Conservation (phyloP, 2,113 vertebrate species). For the Brachypodius melanocephalos region DNA sequence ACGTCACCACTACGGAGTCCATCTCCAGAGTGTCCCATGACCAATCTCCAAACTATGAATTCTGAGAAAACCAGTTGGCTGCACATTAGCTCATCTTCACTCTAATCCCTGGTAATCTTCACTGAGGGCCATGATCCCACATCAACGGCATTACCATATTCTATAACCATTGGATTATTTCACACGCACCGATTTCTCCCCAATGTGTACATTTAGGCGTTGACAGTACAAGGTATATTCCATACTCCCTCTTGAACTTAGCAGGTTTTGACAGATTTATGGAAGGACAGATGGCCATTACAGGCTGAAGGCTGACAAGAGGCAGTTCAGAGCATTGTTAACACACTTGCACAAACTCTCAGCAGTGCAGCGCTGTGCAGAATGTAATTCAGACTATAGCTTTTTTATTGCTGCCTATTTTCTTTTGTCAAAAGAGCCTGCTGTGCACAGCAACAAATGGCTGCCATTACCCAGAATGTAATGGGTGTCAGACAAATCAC, state of each 20-base stretch:
- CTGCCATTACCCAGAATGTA: constrained; percentile 90
- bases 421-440: constrained; percentile 86
- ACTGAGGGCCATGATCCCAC: constrained; percentile 48
- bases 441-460: constrained; percentile 90
- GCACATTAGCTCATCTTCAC: constrained; percentile 24
- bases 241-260: constrained; percentile 77
- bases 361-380: constrained; percentile 76
- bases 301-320: constrained; percentile 93
- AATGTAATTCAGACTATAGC: constrained; percentile 87
- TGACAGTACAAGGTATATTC: constrained; percentile 79
- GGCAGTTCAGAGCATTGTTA: constrained; percentile 95
- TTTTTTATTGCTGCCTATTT: constrained; percentile 87
- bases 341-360: constrained; percentile 96
- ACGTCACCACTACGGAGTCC: rapidly evolving
- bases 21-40: not conserved
- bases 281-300: constrained; percentile 94
- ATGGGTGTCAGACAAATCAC: constrained; percentile 89
- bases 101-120: constrained; percentile 50
- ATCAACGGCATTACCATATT: constrained; percentile 51
- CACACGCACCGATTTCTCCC: constrained; percentile 23
- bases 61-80: not conserved
- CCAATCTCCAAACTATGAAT: not conserved
- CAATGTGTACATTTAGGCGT: constrained; percentile 64
- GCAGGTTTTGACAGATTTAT: constrained; percentile 89
- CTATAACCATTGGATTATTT: constrained; percentile 55